These are phyloP conservation scores for Plusia festucae DNA, from an alignment of 2,888 invertebrate species.

Conservation along the genomic window DNA sequence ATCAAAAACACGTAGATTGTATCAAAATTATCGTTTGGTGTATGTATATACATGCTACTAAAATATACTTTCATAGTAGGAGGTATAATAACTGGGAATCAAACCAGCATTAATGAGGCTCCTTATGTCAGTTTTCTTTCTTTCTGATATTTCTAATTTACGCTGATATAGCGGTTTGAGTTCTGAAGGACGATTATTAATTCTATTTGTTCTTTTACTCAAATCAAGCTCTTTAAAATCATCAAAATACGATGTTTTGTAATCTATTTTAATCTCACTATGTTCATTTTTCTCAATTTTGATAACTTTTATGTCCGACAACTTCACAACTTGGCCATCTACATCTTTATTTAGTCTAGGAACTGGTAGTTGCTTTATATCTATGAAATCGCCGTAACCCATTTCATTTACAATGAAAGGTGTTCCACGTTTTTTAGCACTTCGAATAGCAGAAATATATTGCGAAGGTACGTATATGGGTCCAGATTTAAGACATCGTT, in stretches of 20 bases:
- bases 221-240: constrained; percentile 26
- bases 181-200: too few relatives aligned
- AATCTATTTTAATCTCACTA: constrained; percentile 23
- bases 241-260: constrained; percentile 28
- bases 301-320: too few relatives aligned
- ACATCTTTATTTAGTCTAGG: constrained; percentile 17
- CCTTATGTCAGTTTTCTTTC: too few relatives aligned
- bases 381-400: constrained; percentile 19
- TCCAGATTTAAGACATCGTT: constrained; percentile 20
- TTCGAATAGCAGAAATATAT: constrained; percentile 15
- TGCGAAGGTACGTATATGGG: constrained; percentile 23
- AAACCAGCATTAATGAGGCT: too few relatives aligned
- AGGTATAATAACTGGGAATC: too few relatives aligned
- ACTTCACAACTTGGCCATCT: constrained; percentile 13
- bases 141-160: too few relatives aligned
- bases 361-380: constrained; percentile 27
- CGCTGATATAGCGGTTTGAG: too few relatives aligned
- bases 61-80: too few relatives aligned
- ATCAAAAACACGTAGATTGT: too few relatives aligned
- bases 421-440: constrained; percentile 22
- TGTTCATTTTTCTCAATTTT: constrained; percentile 24
- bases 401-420: constrained; percentile 23
- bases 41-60: too few relatives aligned
- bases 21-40: too few relatives aligned
- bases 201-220: constrained; percentile 6